A percentile compares a stretch with the other conserved stretches of the same genome.
These are phyloP conservation scores for Trachops cirrhosus DNA, from an alignment of 2,797 vertebrate species.

Conservation along the genomic window DNA sequence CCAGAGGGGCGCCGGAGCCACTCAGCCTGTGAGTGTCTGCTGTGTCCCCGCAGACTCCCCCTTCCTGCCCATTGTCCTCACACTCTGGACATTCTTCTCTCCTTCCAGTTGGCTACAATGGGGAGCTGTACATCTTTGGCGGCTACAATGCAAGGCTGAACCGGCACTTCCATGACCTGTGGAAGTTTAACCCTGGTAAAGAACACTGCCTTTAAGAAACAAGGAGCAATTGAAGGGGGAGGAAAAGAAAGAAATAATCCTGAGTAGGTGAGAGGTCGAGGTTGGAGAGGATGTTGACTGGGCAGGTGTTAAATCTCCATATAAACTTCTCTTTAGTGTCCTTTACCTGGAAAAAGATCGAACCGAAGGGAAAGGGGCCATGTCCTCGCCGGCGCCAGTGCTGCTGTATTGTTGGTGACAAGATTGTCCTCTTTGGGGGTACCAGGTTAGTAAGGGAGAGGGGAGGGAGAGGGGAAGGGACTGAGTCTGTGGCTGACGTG, in stretches of 20 bases:
- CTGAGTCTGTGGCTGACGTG: not conserved
- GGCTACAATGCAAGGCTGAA: constrained; percentile 98
- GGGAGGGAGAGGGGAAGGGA: not conserved
- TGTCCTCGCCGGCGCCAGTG: constrained; percentile 97
- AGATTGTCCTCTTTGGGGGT: constrained; percentile 97
- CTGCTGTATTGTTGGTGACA: constrained; percentile 98
- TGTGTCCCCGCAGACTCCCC: not conserved
- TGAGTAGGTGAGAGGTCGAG: not conserved
- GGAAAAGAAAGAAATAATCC: not conserved
- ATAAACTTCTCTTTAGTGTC: constrained; percentile 74
- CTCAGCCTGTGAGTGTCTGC: constrained; percentile 92
- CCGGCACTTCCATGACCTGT: constrained; percentile 97
- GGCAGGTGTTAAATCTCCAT: not conserved
- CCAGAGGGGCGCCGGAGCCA: constrained; percentile 96
- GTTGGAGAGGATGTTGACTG: not conserved
- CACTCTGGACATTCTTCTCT: not conserved
- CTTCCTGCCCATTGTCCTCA: not conserved
- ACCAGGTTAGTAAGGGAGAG: constrained; percentile 89
- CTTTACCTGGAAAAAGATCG: constrained; percentile 93
- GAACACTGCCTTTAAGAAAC: not conserved
- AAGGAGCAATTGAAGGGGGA: not conserved
- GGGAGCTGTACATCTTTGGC: constrained; percentile 97
- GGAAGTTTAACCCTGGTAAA: constrained; percentile 98
- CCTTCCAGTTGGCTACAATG: constrained; percentile 92
- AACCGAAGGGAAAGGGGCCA: constrained; percentile 95